A percentile compares a stretch with the other conserved stretches of the same genome.
phyloP scores from a whole-genome alignment of 2,113 vertebrate species.

The Glaucidium brasilianum region DNA sequence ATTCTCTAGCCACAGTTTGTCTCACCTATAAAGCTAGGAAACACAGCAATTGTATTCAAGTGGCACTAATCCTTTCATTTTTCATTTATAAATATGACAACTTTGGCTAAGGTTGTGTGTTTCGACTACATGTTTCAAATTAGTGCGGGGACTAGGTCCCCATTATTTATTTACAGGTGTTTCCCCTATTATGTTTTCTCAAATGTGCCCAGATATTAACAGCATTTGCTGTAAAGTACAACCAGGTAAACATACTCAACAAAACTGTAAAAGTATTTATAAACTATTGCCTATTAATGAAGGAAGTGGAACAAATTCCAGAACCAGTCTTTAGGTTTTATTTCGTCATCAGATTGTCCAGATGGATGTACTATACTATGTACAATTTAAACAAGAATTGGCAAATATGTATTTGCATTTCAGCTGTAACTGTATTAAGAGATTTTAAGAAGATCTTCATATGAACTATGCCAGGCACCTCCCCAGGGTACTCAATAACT shows the following conservation, averaged over 20 bases:
- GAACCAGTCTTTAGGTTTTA: neutral
- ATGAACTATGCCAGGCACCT: neutral
- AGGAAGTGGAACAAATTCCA: neutral
- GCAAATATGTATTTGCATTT: neutral
- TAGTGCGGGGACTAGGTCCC: neutral
- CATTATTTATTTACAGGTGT: neutral
- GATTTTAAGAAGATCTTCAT: neutral
- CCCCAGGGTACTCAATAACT: neutral
- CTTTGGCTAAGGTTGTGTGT: neutral
- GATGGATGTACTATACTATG: rapidly evolving
- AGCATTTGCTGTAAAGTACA: neutral
- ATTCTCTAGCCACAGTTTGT: neutral
- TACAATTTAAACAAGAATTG: neutral
- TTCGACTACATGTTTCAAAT: neutral
- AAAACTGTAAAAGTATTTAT: neutral
- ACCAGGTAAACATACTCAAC: neutral
- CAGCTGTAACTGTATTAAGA: neutral
- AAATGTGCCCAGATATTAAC: neutral
- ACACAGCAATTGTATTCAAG: neutral
- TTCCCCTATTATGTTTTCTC: neutral
- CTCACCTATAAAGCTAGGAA: neutral
- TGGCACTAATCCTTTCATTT: neutral
- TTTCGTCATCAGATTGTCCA: neutral
- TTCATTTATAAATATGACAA: neutral
- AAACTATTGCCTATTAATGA: neutral